These are phyloP conservation scores for Galerucella calmariensis DNA, from an alignment of 2,888 invertebrate species.

Conservation along the genomic window DNA sequence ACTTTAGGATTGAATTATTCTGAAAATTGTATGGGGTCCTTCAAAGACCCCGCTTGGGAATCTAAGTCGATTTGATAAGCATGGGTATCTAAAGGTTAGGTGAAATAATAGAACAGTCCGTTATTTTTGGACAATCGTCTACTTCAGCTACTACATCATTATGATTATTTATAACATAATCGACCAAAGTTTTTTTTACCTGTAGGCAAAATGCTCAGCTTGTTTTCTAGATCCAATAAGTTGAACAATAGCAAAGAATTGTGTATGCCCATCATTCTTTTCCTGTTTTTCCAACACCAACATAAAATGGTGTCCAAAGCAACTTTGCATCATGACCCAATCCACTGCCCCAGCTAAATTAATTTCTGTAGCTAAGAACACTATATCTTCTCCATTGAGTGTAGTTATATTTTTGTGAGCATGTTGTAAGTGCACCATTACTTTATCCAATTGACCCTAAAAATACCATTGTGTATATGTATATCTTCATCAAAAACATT, in stretches of 20 bases:
- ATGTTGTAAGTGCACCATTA: constrained; percentile 98
- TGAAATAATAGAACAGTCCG: no score
- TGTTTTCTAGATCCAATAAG: constrained; percentile 98
- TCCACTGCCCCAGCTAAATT: constrained; percentile 99
- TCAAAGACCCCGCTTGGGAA: no score
- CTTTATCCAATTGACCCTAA: constrained; percentile 91
- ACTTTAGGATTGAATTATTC: no score
- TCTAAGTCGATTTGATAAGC: no score
- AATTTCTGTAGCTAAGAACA: constrained; percentile 99
- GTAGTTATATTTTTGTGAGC: constrained; percentile 98
- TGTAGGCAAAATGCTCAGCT: constrained; percentile 98
- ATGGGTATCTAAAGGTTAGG: no score
- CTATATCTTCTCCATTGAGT: constrained; percentile 98
- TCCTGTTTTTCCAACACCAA: constrained; percentile 98
- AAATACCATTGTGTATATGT: constrained; percentile 3
- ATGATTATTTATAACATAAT: no score
- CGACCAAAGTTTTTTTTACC: constrained; percentile 64
- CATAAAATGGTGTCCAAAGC: constrained; percentile 99
- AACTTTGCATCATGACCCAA: constrained; percentile 99
- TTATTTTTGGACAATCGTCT: no score
- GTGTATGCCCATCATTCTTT: constrained; percentile 95
- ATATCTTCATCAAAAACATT: neutral
- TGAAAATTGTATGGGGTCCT: no score
- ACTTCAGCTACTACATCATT: no score
- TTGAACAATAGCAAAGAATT: constrained; percentile 98